These are phyloP conservation scores for Manis pentadactyla DNA, from an alignment of 2,797 vertebrate genomes.

Conservation along the genomic window DNA sequence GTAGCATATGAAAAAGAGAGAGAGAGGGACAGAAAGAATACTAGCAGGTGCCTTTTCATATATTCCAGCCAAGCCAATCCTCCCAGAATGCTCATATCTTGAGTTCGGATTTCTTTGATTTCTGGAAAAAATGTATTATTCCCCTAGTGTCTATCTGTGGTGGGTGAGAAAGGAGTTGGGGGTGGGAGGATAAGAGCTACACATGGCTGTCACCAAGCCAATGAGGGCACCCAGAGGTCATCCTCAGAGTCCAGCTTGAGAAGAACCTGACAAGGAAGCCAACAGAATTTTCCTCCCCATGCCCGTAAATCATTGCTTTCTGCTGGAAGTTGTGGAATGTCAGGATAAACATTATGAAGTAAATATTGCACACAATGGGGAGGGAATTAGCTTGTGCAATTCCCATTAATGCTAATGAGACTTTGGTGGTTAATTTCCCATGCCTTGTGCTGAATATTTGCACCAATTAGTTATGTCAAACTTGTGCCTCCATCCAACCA, in stretches of 20 bases:
- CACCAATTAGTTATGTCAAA: conserved; percentile 83
- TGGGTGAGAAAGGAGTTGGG: accelerated
- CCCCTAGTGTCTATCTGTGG: not conserved
- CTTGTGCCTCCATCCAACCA: conserved; percentile 53
- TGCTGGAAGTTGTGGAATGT: conserved; percentile 73
- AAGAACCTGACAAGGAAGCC: not conserved
- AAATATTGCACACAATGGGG: conserved; percentile 81
- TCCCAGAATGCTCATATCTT: not conserved
- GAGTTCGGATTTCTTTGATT: not conserved
- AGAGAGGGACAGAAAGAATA: not conserved
- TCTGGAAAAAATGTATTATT: not conserved
- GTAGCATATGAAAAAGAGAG: not conserved
- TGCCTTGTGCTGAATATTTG: conserved; percentile 78
- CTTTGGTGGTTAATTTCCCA: conserved; percentile 81
- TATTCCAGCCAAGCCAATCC: not conserved
- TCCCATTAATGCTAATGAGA: conserved; percentile 83
- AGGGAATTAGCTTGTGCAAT: conserved; percentile 80
- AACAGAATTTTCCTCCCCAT: not conserved
- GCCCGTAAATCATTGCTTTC: conserved; percentile 62
- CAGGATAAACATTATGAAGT: conserved; percentile 81
- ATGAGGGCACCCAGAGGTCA: not conserved
- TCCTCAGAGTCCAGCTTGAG: not conserved
- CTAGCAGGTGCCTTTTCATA: not conserved
- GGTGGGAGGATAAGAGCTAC: not conserved
- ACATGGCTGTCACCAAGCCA: not conserved